A percentile compares a stretch with the other conserved stretches of the same genome.
Evolutionary conservation across 2,113 vertebrate species (phyloP).

Genomic region (Semnornis frantzii): DNA sequence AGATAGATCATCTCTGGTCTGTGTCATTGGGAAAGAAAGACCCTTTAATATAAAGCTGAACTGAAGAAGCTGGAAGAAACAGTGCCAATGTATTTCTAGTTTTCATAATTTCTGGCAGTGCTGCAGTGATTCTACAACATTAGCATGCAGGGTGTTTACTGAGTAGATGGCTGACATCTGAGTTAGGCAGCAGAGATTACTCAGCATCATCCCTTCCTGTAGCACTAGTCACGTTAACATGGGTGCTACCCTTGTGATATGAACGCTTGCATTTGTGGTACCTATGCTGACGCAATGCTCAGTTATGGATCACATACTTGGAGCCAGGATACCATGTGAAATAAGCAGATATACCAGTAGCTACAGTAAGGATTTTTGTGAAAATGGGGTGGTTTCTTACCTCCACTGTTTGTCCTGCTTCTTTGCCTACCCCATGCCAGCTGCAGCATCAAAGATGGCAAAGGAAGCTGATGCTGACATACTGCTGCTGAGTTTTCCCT

Average conservation of each 20-base stretch:
- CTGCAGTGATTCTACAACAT: constrained; percentile 24
- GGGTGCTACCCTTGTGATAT: neutral
- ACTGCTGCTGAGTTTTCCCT: neutral
- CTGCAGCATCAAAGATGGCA: neutral
- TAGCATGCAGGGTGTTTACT: constrained; percentile 24
- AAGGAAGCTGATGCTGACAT: neutral
- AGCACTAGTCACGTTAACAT: neutral
- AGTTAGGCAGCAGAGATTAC: constrained; percentile 10
- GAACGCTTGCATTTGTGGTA: neutral
- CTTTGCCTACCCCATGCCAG: neutral
- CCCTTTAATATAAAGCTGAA: neutral
- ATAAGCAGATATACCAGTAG: neutral
- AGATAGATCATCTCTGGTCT: neutral
- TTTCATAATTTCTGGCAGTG: neutral
- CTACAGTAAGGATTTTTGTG: neutral
- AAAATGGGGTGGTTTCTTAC: neutral
- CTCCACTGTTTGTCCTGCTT: neutral
- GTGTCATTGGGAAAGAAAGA: neutral
- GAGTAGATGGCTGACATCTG: neutral
- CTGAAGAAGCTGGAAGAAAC: neutral
- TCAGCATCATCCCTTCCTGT: neutral
- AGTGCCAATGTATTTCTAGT: neutral
- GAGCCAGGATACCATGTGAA: neutral
- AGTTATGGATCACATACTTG: neutral
- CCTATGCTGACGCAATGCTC: accelerated